Percentiles rank a stretch among this genome's conserved stretches.
Conservation (phyloP, 2,113 vertebrate species). For the Mustelus asterias region DNA sequence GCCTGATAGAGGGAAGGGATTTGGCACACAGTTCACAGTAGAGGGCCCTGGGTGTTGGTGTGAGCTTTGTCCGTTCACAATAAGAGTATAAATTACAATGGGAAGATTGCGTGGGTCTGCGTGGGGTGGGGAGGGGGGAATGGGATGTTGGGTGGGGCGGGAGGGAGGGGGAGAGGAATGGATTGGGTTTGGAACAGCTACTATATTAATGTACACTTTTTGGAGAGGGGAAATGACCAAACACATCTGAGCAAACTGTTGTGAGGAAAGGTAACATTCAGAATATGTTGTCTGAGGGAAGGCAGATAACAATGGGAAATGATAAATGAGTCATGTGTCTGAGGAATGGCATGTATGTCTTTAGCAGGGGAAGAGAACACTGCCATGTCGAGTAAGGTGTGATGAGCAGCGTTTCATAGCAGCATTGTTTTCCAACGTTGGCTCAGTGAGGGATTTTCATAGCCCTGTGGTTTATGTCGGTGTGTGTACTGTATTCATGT, state of each 20-base stretch:
- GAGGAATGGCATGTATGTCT: background rate
- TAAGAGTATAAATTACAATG: background rate
- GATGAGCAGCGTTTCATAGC: background rate
- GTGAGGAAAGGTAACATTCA: background rate
- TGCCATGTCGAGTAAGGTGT: background rate
- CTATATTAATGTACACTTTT: background rate
- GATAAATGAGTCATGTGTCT: background rate
- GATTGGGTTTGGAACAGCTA: background rate
- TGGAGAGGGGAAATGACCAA: background rate
- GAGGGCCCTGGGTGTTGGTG: background rate
- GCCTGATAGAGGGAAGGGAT: background rate
- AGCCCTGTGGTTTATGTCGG: background rate
- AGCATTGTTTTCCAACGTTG: background rate
- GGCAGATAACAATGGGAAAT: background rate
- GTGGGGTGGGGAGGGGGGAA: background rate
- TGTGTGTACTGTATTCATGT: background rate
- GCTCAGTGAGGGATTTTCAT: background rate
- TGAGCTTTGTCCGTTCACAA: background rate
- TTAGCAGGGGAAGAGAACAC: background rate
- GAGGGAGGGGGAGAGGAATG: background rate
- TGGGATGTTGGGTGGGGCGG: background rate
- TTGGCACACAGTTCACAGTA: background rate
- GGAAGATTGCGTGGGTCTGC: background rate
- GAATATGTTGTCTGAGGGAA: background rate
- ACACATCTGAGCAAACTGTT: background rate